Conservation (phyloP, 2,113 vertebrate genomes). For the Colinus virginianus region DNA sequence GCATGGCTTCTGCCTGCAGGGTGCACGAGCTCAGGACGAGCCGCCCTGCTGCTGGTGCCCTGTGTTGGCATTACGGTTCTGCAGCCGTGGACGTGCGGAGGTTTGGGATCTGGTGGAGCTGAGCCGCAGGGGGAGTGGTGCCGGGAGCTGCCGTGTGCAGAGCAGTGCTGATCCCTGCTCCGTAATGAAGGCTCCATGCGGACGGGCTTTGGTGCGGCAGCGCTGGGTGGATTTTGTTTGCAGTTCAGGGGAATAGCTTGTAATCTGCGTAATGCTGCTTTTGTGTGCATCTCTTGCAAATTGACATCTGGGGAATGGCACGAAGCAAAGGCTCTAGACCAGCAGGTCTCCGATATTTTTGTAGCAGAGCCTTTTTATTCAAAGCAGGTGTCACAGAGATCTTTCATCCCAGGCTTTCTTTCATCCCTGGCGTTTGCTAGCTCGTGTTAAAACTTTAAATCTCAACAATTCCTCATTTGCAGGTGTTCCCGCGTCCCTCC, state of each 20-base stretch:
- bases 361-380: conserved; percentile 72
- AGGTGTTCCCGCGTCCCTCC: conserved; percentile 27
- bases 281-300: conserved; percentile 52
- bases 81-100: rapidly evolving
- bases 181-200: not conserved
- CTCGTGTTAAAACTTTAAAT: conserved; percentile 71
- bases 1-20: not conserved
- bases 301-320: conserved; percentile 67
- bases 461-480: conserved; percentile 47
- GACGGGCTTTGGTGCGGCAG: not conserved
- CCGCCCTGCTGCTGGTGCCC: not conserved
- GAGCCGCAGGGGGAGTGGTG: rapidly evolving
- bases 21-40: rapidly evolving
- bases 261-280: conserved; percentile 51
- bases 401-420: conserved; percentile 72
- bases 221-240: conserved; percentile 44
- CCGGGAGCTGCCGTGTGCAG: not conserved
- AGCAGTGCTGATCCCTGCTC: not conserved
- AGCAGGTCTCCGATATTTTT: conserved; percentile 70
- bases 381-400: conserved; percentile 70
- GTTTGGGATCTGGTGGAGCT: not conserved
- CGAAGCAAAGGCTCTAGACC: conserved; percentile 69
- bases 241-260: conserved; percentile 22
- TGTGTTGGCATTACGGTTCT: not conserved
- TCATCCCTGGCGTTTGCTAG: conserved; percentile 69